Percentiles rank a stretch among this genome's conserved stretches.
These are phyloP conservation scores for Glossosoma conforme DNA, from an alignment of 1,140 invertebrate genomes.

Conservation along the genomic window DNA sequence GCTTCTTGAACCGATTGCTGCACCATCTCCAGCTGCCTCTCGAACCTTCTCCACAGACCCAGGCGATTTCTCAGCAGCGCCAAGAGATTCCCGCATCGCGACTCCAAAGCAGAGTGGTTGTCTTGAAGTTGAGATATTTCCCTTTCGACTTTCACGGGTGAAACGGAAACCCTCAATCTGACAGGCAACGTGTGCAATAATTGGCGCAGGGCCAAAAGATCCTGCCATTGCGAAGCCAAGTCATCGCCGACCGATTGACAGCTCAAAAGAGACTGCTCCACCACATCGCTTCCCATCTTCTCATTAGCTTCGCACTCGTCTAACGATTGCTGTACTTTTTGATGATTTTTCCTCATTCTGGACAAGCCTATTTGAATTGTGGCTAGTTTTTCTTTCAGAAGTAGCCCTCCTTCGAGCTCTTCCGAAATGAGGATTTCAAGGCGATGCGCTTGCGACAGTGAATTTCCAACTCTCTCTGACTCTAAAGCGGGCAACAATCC, in stretches of 20 bases:
- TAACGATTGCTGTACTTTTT: conserved; percentile 55
- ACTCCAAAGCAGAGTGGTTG: conserved; percentile 63
- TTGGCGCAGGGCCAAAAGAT: conserved; percentile 67
- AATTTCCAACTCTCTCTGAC: conserved; percentile 66
- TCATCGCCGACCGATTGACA: conserved; percentile 63
- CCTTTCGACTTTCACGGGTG: conserved; percentile 65
- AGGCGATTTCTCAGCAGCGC: conserved; percentile 59
- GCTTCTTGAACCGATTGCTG: conserved; percentile 74
- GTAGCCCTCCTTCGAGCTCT: conserved; percentile 65
- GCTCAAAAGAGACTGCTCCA: conserved; percentile 62
- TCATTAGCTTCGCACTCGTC: conserved; percentile 68
- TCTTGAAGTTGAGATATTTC: conserved; percentile 72
- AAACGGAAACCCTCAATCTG: conserved; percentile 64
- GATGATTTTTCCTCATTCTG: conserved; percentile 61
- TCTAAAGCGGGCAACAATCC: conserved; percentile 66
- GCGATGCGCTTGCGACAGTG: conserved; percentile 61
- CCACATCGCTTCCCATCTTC: conserved; percentile 63
- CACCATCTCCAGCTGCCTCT: conserved; percentile 68
- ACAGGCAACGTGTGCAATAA: conserved; percentile 69
- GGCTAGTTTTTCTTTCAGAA: conserved; percentile 65
- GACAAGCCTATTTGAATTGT: conserved; percentile 63
- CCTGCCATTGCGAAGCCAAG: conserved; percentile 64
- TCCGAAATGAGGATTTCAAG: conserved; percentile 66
- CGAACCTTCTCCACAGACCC: conserved; percentile 68
- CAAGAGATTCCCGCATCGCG: conserved; percentile 60